A percentile compares a stretch with the other conserved stretches of the same genome.
phyloP scores from a whole-genome alignment of 64 coral and sea anemone genomes.

The Platygyra sinensis region DNA sequence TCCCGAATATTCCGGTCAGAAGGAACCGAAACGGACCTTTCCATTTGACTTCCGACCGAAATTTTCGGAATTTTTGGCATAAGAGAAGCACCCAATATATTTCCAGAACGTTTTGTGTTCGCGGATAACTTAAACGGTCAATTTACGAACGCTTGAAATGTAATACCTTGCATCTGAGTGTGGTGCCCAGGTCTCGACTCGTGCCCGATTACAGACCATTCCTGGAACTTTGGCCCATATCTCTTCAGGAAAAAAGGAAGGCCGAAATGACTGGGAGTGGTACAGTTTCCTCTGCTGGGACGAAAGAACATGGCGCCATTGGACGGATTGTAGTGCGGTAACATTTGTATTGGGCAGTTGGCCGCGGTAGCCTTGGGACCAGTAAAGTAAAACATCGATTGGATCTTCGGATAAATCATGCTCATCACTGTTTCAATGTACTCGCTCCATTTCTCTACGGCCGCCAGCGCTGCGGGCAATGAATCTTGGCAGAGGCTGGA shows the following conservation, averaged over 20 bases:
- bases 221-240: slow-evolving; percentile 91
- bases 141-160: neutral
- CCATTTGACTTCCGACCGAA: too few relatives aligned
- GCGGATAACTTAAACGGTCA: too few relatives aligned
- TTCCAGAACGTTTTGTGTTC: too few relatives aligned
- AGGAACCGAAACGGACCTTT: too few relatives aligned
- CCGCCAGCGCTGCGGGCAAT: slow-evolving; percentile 84
- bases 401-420: slow-evolving; percentile 64
- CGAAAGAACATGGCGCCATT: slow-evolving; percentile 80
- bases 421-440: slow-evolving; percentile 71
- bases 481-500: slow-evolving; percentile 37
- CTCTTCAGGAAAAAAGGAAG: slow-evolving; percentile 75
- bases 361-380: slow-evolving; percentile 68
- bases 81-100: too few relatives aligned
- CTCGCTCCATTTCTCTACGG: slow-evolving; percentile 63
- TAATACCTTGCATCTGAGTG: slow-evolving; percentile 89
- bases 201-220: slow-evolving; percentile 88
- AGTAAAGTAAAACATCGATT: slow-evolving; percentile 73
- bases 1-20: too few relatives aligned
- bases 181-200: slow-evolving; percentile 87
- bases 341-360: slow-evolving; percentile 75
- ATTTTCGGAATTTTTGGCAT: too few relatives aligned
- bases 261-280: slow-evolving; percentile 56
- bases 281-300: slow-evolving; percentile 56
- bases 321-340: slow-evolving; percentile 85